Percentiles rank a stretch among this genome's conserved stretches.
These are phyloP conservation scores for Euzetes globulus DNA, from an alignment of 2,888 invertebrate species.

Conservation along the genomic window DNA sequence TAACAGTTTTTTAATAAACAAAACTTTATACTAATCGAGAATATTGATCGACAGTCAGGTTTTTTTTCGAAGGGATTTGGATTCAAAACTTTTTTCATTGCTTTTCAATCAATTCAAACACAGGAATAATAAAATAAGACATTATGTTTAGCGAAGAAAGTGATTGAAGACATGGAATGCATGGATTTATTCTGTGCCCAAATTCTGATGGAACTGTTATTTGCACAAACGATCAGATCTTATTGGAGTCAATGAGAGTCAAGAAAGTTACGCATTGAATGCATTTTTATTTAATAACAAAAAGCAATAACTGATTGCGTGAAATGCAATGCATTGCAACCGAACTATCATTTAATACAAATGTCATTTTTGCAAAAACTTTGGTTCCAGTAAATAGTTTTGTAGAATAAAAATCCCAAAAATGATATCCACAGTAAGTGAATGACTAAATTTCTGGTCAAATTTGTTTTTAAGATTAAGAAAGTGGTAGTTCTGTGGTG, in stretches of 20 bases:
- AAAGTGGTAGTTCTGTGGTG: neutral
- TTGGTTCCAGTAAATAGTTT: neutral
- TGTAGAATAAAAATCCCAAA: neutral
- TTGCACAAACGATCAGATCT: slow-evolving; percentile 15
- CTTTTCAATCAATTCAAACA: neutral
- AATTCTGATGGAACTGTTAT: neutral
- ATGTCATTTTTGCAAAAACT: neutral
- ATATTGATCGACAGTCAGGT: too few relatives aligned
- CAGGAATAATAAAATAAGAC: neutral
- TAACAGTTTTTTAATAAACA: too few relatives aligned
- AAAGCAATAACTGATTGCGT: slow-evolving; percentile 6
- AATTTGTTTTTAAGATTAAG: slow-evolving; percentile 23
- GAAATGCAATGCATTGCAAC: neutral
- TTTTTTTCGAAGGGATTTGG: too few relatives aligned
- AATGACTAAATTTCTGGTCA: slow-evolving; percentile 14
- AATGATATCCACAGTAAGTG: neutral
- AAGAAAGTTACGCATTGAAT: slow-evolving; percentile 12
- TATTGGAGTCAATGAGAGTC: neutral
- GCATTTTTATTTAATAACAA: neutral
- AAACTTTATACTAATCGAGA: too few relatives aligned
- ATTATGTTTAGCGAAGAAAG: neutral
- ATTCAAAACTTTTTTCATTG: too few relatives aligned
- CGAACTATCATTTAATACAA: neutral
- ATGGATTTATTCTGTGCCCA: neutral
- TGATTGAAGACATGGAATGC: neutral